Conservation (phyloP, 2,888 invertebrate genomes). For the Anthophora plumipes region DNA sequence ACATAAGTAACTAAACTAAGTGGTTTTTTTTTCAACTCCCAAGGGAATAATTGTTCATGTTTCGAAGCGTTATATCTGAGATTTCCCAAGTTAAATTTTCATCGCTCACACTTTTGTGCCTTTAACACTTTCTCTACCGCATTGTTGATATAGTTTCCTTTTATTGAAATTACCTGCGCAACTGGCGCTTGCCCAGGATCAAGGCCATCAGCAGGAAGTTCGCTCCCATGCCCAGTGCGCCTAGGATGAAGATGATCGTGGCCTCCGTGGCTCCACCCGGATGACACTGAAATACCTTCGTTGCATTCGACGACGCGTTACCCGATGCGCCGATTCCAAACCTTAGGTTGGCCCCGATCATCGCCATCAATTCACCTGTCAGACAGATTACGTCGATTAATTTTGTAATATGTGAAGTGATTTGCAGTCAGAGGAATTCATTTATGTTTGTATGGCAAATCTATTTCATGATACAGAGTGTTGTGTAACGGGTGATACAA, state of each 20-base stretch:
- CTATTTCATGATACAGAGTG: too few relatives aligned
- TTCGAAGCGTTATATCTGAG: too few relatives aligned
- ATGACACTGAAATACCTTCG: conserved; percentile 91
- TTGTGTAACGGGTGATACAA: too few relatives aligned
- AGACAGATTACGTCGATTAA: not conserved
- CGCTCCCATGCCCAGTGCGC: conserved; percentile 92
- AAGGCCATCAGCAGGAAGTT: conserved; percentile 93
- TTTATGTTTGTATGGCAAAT: too few relatives aligned
- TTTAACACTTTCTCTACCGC: too few relatives aligned
- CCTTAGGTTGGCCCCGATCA: conserved; percentile 92
- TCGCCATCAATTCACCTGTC: conserved; percentile 90
- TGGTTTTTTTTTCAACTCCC: too few relatives aligned
- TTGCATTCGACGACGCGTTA: conserved; percentile 89
- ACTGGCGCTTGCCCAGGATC: conserved; percentile 91
- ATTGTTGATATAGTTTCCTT: not conserved
- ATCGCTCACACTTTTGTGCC: too few relatives aligned
- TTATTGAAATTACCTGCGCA: conserved; percentile 88
- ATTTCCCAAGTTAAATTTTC: too few relatives aligned
- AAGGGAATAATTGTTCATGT: too few relatives aligned
- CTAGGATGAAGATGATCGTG: conserved; percentile 90
- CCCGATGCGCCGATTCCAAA: conserved; percentile 89
- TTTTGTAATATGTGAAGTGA: not conserved
- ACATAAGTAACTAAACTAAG: too few relatives aligned
- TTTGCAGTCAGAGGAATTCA: too few relatives aligned
- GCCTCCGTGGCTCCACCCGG: conserved; percentile 93